phyloP scores from a whole-genome alignment of 2,888 invertebrate species.

The Apoda limacodes region DNA sequence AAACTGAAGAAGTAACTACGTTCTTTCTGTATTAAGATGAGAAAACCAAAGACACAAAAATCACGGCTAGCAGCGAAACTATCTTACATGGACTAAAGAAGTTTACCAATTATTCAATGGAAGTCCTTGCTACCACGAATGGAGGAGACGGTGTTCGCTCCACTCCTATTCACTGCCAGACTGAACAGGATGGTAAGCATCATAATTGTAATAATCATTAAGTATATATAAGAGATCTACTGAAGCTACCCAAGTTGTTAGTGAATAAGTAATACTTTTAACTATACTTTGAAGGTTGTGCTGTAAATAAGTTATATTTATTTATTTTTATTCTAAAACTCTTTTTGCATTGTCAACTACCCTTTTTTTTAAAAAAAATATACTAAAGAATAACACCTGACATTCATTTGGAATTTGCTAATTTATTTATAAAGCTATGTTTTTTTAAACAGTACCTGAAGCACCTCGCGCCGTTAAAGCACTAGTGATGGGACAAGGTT shows the following conservation, averaged over 20 bases:
- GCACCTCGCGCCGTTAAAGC: conserved; percentile 94
- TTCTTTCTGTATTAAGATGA: conserved; percentile 71
- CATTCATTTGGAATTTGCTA: no score
- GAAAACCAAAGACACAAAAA: conserved; percentile 90
- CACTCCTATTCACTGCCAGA: conserved; percentile 90
- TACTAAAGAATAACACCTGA: no score
- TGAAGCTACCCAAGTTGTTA: no score
- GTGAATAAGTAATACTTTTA: no score
- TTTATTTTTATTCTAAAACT: no score
- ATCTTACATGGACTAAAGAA: conserved; percentile 94
- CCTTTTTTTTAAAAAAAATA: no score
- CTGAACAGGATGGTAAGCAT: conserved; percentile 90
- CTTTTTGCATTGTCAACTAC: no score
- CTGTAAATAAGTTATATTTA: no score
- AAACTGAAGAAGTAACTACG: not conserved
- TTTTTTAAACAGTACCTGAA: conserved; percentile 95
- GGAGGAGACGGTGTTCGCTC: conserved; percentile 95
- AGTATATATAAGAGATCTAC: not conserved
- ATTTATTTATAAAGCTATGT: no score
- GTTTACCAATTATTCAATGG: conserved; percentile 97
- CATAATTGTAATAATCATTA: not conserved
- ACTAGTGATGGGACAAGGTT: conserved; percentile 89
- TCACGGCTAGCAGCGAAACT: conserved; percentile 92
- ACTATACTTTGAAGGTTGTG: no score
- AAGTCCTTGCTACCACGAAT: conserved; percentile 93